Evolutionary conservation across 2,797 vertebrate genomes (phyloP), one percentile per base, ranked within the genome.

Genomic region (Coregonus sp.): DNA sequence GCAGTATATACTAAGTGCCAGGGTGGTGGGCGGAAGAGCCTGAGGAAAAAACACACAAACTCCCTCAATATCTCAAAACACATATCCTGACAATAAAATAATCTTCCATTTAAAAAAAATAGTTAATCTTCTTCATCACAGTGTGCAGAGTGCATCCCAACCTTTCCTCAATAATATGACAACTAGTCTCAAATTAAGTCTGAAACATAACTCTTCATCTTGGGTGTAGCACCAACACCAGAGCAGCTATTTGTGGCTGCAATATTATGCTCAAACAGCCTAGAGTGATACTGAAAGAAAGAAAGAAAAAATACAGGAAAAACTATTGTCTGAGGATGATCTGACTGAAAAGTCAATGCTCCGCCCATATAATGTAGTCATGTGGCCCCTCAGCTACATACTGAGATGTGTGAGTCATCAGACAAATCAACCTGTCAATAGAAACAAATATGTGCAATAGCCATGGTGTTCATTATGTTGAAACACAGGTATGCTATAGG

Each of bases 1-100:
- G 90, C 97, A 99, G 95, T 99, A 99, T 86, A 98, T 95, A 85
- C 97, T 95, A 82, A 96, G 89, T 3, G 95, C 96, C 89, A 97
- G 86, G 73, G 92, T 91, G 81, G 92, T 97, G 11, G 97, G 96
- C 82, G 98, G 97, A 82, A 97, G 94, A 83, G 97, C 97, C 98
- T 99, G 85, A 33, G 74, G 37, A 83, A 9, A 33, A 5, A 25
- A 75, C 18, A 74, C 50, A 75, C 65, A 68, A 15, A 75, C 63
- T 16, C 11, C 31, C n/a, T 47, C 37, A 54, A 69, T 7, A 67
- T 66, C 29, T 33, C 14, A 54, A 18, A 35, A 51, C 56, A 59
- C 18, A 59, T 59, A 6, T 59, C 18, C 5, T 59, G 6, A 59
- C n/a, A n/a, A 18, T 18, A 59, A 5, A 59, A 59, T 7, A 59